Evolutionary conservation across 2,113 vertebrate species (phyloP), one percentile per base, ranked within the genome.

Genomic region (Seriola rivoliana): DNA sequence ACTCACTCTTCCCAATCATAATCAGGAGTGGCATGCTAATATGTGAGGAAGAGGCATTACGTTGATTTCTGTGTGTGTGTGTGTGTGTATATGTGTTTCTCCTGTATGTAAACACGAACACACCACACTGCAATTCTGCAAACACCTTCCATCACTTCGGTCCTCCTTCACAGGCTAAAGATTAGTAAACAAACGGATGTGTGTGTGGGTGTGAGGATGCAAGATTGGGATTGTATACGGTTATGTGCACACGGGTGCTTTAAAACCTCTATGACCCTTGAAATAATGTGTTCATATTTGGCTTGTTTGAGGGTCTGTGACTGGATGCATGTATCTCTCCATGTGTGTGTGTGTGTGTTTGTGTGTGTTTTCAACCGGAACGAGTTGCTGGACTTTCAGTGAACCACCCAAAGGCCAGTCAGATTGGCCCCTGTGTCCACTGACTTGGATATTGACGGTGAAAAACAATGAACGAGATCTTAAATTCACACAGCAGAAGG

Each of bases 321-420:
- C 42, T 32, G 12, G 9, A 65, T 62, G 44, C 25, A 42, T 81
- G n/a, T 32, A 9, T 40, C 11, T 73, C n/a, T 55, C 17, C 54
- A 1, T 0, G 3, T 65, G 11, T 55, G 29, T 29, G 29, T 29
- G 29, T 29, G 25, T 29, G 44, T 75, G 54, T 69, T 0, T 75
- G 62, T 78, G 59, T 60, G 42, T 57, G 5, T 71, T 40, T 68
- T 54, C 50, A 76, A 55, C 13, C 9, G 14, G 23, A 78, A 63
- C 0, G 25, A 74, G 25, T 74, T 38, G 52, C 19, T 82, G 77
- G 73, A 79, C 71, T 72, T 63, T 75, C 46, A 74, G 38, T 85
- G 76, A 92, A 69, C 75, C 68, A 55, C 54, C 50, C 64, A 64
- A 81, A 80, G 85, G 69, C 73, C 48, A 72, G 52, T 55, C 0